phyloP scores from a whole-genome alignment of 1,140 invertebrate genomes.

The Leptopilina boulardi region DNA sequence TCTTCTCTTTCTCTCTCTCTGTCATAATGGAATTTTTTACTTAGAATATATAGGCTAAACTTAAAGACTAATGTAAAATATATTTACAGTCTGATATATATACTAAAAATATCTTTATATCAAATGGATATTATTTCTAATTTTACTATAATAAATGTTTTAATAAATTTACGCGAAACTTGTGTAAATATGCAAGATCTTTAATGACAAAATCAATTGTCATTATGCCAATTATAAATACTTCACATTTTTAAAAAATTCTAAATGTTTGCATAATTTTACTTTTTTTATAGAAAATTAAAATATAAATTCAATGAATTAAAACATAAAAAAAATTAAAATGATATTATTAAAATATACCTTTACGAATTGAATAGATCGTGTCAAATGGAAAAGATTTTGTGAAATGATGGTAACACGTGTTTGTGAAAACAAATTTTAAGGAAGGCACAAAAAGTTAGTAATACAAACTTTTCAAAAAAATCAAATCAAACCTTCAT shows the following conservation, averaged over 20 bases:
- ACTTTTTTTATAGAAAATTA: too few relatives aligned
- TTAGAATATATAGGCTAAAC: background rate
- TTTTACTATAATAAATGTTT: too few relatives aligned
- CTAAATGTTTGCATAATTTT: too few relatives aligned
- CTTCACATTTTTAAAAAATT: too few relatives aligned
- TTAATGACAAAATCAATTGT: slow-evolving; percentile 5
- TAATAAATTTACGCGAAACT: background rate
- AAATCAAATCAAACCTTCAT: background rate
- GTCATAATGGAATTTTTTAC: background rate
- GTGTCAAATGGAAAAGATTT: background rate
- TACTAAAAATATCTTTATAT: background rate
- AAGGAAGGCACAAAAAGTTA: background rate
- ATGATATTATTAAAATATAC: too few relatives aligned
- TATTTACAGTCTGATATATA: background rate
- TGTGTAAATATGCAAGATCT: background rate
- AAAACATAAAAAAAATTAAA: too few relatives aligned
- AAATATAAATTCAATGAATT: too few relatives aligned
- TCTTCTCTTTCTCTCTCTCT: background rate
- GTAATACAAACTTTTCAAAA: background rate
- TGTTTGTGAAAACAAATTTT: slow-evolving; percentile 10
- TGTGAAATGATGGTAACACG: slow-evolving; percentile 19
- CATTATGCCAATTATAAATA: background rate
- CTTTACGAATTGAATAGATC: background rate
- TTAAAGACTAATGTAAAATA: background rate
- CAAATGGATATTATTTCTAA: background rate